Evolutionary conservation across 2,797 vertebrate genomes (phyloP).

Genomic region (Anolis apletophallus): DNA sequence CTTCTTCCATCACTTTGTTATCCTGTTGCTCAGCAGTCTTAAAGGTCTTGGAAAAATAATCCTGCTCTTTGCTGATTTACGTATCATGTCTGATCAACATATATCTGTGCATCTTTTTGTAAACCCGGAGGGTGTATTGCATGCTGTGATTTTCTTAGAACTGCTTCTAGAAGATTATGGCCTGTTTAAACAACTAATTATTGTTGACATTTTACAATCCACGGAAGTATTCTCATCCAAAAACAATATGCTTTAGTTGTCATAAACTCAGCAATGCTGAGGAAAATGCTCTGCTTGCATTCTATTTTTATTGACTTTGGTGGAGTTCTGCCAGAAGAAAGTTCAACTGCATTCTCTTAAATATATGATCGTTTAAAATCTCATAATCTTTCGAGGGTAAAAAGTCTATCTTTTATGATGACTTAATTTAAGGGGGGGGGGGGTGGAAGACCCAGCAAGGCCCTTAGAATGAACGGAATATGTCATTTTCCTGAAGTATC

Average conservation of each 20-base stretch:
- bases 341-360: constrained; percentile 38
- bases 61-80: constrained; percentile 22
- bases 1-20: constrained; percentile 28
- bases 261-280: constrained; percentile 36
- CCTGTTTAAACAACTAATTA: constrained; percentile 55
- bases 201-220: constrained; percentile 48
- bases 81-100: constrained; percentile 15
- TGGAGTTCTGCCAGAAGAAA: constrained; percentile 27
- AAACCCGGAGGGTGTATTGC: constrained; percentile 49
- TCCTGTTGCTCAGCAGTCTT: constrained; percentile 17
- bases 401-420: constrained; percentile 34
- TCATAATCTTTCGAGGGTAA: constrained; percentile 6
- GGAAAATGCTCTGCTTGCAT: constrained; percentile 2
- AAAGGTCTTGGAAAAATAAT: constrained; percentile 53
- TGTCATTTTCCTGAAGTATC: constrained; percentile 11
- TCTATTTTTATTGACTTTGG: background rate
- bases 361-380: background rate
- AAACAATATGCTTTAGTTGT: constrained; percentile 25
- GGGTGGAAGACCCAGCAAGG: background rate
- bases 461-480: constrained; percentile 4
- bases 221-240: constrained; percentile 34
- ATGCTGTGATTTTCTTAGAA: constrained; percentile 48
- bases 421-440: background rate
- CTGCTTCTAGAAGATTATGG: constrained; percentile 49
- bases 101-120: constrained; percentile 27